Base-by-base conservation (phyloP, 2,888 invertebrate species). In the Nebria salina region DNA sequence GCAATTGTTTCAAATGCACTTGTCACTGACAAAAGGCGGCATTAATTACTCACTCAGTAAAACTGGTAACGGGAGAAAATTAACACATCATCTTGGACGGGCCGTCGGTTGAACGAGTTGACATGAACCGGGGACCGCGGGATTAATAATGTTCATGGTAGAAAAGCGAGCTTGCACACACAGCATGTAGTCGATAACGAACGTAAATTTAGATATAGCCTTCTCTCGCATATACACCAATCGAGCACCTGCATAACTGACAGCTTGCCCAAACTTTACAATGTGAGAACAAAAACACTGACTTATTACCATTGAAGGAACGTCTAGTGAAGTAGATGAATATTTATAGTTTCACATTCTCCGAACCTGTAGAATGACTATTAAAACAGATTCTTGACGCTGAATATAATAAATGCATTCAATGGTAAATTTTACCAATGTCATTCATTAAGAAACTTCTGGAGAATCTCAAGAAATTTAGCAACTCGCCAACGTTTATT, bases 1-100 rank as follows among this genome's bases (percentile, higher is more conserved):
- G 70, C 70, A 70, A 68, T 70, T 34, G 70, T 13, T 25, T 20
- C 70, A 70, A 25, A 77, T 77, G 72, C 77, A 77, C 72, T 77
- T 77, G 77, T 77, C 77, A 70, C 77, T 64, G 54, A 43, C 20
- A 64, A 20, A 64, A 43, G 77, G 72, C 77, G 77, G 54, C 11
- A 25, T 70, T 77, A 77, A 77, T 77, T 77, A 77, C 72, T 77
- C 77, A 77, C 77, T 77, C n/a, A 72, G 70, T 77, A 54, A 54
- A 43, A 77, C 77, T 76, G 77, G 72, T 72, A 77, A 77, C 54
- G 43, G 20, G 64, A 77, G 70, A 34, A 72, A 77, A 77, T 77
- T 77, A 77, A 77, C 77, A 77, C 77, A 77, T 77, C 77, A 77
- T 77, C 77, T 77, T 41, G 41, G n/a, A 6, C 15, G 73, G 41